Percentiles rank a stretch among this genome's conserved stretches.
Evolutionary conservation across 2,113 vertebrate genomes (phyloP).

Genomic region (Formicarius rufipectus): DNA sequence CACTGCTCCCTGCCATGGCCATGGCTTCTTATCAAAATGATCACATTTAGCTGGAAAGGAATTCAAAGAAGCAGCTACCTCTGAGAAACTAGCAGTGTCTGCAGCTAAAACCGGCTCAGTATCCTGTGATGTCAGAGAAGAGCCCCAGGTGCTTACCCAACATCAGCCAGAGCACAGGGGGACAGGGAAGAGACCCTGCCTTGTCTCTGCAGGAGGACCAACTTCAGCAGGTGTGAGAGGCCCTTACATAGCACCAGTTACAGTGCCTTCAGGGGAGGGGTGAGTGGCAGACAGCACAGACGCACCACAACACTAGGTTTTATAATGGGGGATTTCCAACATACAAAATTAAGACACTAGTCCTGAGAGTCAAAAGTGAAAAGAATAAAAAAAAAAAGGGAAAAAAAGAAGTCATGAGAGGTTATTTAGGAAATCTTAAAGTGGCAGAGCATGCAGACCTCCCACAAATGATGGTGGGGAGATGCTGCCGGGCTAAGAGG

Average conservation of each 20-base stretch:
- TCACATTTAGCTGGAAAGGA: background rate
- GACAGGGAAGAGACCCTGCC: background rate
- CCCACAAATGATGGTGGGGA: background rate
- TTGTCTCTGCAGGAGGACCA: background rate
- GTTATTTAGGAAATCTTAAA: constrained; percentile 33
- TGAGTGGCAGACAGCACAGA: background rate
- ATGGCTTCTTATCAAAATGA: background rate
- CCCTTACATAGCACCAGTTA: background rate
- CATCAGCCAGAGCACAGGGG: background rate
- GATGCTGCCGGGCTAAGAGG: background rate
- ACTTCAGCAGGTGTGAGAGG: background rate
- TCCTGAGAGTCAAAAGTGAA: constrained; percentile 14
- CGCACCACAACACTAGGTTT: background rate
- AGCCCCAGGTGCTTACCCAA: background rate
- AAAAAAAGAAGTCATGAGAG: background rate
- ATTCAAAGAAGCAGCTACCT: background rate
- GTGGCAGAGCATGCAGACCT: background rate
- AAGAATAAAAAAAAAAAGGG: background rate
- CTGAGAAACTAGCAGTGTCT: background rate
- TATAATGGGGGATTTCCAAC: background rate
- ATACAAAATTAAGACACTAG: constrained; percentile 30
- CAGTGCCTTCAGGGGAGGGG: background rate
- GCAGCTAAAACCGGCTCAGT: background rate
- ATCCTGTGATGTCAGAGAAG: background rate
- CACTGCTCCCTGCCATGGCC: background rate